Percentiles rank a stretch among this genome's conserved stretches.
Evolutionary conservation across 1,140 invertebrate species (phyloP).

Genomic region (Orius insidiosus): DNA sequence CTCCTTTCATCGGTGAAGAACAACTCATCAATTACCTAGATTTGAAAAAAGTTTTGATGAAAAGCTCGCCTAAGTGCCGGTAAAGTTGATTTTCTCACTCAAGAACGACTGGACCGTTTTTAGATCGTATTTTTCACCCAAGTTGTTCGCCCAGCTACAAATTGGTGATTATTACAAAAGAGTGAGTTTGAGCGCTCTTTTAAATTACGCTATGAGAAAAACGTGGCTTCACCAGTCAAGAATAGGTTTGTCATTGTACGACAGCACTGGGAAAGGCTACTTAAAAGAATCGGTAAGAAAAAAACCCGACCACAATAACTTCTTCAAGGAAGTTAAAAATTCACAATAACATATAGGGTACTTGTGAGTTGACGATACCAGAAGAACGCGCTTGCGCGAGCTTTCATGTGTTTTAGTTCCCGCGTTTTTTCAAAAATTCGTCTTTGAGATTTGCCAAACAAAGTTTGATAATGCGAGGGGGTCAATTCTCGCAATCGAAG

Average conservation of each 20-base stretch:
- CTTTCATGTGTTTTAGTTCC: too few relatives aligned
- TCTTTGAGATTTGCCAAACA: too few relatives aligned
- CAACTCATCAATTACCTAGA: constrained; percentile 13
- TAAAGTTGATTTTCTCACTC: neutral
- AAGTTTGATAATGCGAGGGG: too few relatives aligned
- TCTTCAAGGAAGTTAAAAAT: too few relatives aligned
- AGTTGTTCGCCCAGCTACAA: constrained; percentile 13
- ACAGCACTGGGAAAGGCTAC: constrained; percentile 82
- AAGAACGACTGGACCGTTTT: neutral
- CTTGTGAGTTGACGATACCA: too few relatives aligned
- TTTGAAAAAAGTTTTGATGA: constrained; percentile 11
- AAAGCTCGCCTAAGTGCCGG: constrained; percentile 12
- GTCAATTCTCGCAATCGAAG: too few relatives aligned
- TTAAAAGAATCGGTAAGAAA: constrained; percentile 61
- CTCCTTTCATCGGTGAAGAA: constrained; percentile 10
- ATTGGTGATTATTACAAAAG: constrained; percentile 11
- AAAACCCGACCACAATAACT: too few relatives aligned
- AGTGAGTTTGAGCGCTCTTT: constrained; percentile 44
- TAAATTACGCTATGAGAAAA: constrained; percentile 90
- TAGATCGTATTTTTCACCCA: constrained; percentile 11
- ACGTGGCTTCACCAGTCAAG: constrained; percentile 86
- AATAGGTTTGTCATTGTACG: constrained; percentile 82
- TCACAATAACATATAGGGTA: too few relatives aligned
- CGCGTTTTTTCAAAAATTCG: too few relatives aligned
- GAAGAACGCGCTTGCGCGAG: too few relatives aligned